Percentiles rank a stretch among this genome's conserved stretches.
Evolutionary conservation across 2,888 invertebrate genomes (phyloP).

Genomic region (Stenoptilia bipunctidactyla): DNA sequence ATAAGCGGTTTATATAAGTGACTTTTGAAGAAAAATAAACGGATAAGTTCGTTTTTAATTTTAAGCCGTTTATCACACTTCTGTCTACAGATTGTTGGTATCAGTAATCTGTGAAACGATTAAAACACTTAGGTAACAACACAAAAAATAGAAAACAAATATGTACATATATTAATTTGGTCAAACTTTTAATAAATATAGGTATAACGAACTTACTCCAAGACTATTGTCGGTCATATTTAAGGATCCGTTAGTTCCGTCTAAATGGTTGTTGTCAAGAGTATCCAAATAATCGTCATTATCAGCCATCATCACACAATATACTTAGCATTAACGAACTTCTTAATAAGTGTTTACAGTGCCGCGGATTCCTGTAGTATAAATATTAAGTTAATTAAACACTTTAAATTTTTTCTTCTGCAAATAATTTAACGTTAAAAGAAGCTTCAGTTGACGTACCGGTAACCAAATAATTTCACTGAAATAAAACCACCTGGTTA

Average conservation of each 20-base stretch:
- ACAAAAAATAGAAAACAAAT: too few species aligned
- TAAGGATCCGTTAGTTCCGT: conserved; percentile 73
- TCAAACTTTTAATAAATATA: too few species aligned
- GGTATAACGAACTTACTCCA: conserved; percentile 37
- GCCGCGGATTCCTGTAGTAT: not conserved
- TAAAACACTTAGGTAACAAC: too few species aligned
- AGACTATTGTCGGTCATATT: conserved; percentile 65
- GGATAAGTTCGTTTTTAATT: too few species aligned
- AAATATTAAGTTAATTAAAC: not conserved
- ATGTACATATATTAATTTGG: too few species aligned
- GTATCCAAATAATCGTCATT: conserved; percentile 66
- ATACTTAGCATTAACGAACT: conserved; percentile 31
- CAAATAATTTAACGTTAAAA: not conserved
- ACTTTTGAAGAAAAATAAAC: too few species aligned
- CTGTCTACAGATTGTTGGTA: too few species aligned
- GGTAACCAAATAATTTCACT: conserved; percentile 55
- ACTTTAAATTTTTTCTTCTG: not conserved
- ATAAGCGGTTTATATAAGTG: too few species aligned
- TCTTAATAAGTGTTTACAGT: not conserved
- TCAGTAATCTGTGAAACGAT: too few species aligned
- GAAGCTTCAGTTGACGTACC: conserved; percentile 45
- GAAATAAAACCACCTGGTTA: conserved; percentile 33
- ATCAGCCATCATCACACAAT: conserved; percentile 55
- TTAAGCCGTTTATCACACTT: too few species aligned
- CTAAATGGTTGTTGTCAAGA: conserved; percentile 67